Evolutionary conservation across 2,888 invertebrate species (phyloP).

Genomic region (Yponomeuta evonymella): DNA sequence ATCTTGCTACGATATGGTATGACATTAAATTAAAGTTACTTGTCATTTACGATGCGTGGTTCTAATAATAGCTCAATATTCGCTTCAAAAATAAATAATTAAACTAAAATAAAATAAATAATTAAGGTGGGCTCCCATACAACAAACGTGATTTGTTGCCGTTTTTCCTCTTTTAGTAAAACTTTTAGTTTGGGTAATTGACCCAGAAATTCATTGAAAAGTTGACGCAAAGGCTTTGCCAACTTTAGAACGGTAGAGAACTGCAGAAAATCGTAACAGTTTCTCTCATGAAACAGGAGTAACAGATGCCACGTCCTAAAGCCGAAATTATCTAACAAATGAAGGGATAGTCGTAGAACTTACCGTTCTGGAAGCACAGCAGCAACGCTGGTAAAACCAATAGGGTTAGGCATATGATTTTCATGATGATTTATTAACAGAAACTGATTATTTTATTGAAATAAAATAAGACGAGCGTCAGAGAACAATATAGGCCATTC

Average conservation of each 20-base stretch:
- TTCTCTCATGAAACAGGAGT: conserved; percentile 4
- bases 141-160: too few species aligned
- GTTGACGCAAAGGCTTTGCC: neutral
- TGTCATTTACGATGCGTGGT: too few species aligned
- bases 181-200: neutral
- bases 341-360: conserved; percentile 51
- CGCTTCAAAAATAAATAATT: too few species aligned
- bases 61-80: too few species aligned
- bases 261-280: neutral
- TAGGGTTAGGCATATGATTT: conserved; percentile 78
- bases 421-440: conserved; percentile 74
- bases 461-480: conserved; percentile 40
- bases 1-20: too few species aligned
- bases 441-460: conserved; percentile 32
- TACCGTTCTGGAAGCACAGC: conserved; percentile 83
- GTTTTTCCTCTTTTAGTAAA: too few species aligned
- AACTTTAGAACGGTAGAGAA: neutral
- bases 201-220: neutral
- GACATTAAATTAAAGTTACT: too few species aligned
- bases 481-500: conserved; percentile 56
- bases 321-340: conserved; percentile 29
- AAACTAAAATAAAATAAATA: too few species aligned
- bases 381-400: conserved; percentile 83
- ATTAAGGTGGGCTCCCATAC: too few species aligned
- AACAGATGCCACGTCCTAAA: conserved; percentile 62